Evolutionary conservation across 2,113 vertebrate species (phyloP), one percentile per base, ranked within the genome.

Genomic region (Bufo bufo): DNA sequence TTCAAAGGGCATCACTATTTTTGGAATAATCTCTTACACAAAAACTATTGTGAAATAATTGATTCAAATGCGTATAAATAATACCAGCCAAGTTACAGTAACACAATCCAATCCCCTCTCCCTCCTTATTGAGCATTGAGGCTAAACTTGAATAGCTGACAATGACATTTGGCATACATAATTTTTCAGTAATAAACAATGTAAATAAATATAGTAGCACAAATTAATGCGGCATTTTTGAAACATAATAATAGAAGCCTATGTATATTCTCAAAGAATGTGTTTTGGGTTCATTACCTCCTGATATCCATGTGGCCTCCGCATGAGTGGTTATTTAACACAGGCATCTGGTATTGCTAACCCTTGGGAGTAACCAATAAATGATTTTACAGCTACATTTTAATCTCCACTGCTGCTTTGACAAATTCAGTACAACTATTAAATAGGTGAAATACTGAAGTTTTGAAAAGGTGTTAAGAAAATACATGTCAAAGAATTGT

Each of bases 271-370:
- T 82, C 33, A 61, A 63, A 87, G 65, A 65, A 61, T 54, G 63
- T 72, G 85, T 80, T 85, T 14, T 85, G 16, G 50, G 89, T 90
- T 85, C 85, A 89, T 85, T 90, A 45, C 16, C 90, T 89, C 88
- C 84, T 77, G 79, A 89, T 85, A 3, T 90, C 75, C 81, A 87
- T 3, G 75, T 0, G 0, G 13, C 19, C 86, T 89, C 11, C 89
- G 12, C 47, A 90, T 91, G 54, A 69, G 4, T 85, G 78, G 84
- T 86, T 91, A 87, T 91, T 90, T 90, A 90, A 90, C 6, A 33
- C 10, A 89, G 16, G 19, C 72, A 85, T 61, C 10, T 90, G 85
- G 14, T 71, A 23, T 7, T 84, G 10, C 87, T 79, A 65, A 65
- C 80, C 20, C 13, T 63, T 85, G 91, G 69, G 84, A 13, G 50